Evolutionary conservation across 2,113 vertebrate species (phyloP).

Genomic region (Trochalopteron elliotii): DNA sequence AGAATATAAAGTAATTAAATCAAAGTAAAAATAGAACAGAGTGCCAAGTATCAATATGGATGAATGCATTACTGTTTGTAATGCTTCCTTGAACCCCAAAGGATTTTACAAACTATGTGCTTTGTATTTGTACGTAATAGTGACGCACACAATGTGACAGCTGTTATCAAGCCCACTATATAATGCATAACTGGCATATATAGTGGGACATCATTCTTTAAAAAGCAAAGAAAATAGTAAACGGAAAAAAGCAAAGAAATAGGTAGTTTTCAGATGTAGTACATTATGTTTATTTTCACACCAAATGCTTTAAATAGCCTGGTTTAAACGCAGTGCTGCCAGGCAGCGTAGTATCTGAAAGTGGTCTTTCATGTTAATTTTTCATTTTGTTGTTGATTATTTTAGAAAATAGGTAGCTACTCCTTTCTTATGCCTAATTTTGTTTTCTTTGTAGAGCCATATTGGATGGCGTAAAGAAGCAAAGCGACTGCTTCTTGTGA

Average conservation of each 20-base stretch:
- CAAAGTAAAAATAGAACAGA: background rate
- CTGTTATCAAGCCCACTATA: background rate
- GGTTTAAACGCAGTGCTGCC: background rate
- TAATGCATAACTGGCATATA: background rate
- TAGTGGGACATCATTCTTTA: background rate
- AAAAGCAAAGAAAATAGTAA: background rate
- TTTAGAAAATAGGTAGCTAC: background rate
- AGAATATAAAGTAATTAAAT: background rate
- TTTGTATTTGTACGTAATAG: background rate
- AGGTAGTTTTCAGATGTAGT: background rate
- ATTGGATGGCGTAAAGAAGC: constrained; percentile 95
- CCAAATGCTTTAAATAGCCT: background rate
- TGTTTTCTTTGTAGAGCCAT: constrained; percentile 77
- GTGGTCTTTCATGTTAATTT: background rate
- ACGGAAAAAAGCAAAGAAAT: background rate
- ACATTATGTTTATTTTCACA: background rate
- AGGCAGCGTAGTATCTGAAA: background rate
- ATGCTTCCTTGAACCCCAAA: background rate
- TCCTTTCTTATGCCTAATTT: background rate
- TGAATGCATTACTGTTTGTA: background rate
- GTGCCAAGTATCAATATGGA: background rate
- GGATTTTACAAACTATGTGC: background rate
- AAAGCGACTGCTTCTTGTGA: constrained; percentile 90
- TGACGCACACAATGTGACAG: background rate
- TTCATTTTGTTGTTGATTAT: background rate